Evolutionary conservation across 2,113 vertebrate genomes (phyloP), one percentile per base, ranked within the genome.

Genomic region (Gopherus flavomarginatus): DNA sequence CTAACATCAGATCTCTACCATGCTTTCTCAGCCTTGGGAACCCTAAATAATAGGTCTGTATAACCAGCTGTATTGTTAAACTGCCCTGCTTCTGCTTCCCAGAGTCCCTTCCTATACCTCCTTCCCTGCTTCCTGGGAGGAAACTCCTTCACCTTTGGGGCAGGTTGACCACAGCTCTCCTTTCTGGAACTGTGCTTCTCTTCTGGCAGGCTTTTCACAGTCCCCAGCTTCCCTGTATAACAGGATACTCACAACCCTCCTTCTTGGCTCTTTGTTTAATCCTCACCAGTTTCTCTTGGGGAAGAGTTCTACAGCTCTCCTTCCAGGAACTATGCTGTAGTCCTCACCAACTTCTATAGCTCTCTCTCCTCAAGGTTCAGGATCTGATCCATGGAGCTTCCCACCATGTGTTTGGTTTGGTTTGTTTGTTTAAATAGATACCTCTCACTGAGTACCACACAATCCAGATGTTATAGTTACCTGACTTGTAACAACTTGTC

Each of bases 41-140:
- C 17, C 4, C 3, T 84, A n/a, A 84, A 69, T 35, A 81, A 1
- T 6, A 38, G 81, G 35, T 5, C 35, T 38, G n/a, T n/a, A n/a
- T 19, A 4, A 9, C 10, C 69, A 5, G 13, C 14, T 21, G 11
- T 81, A 29, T 12, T 56, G 1, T 22, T 75, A 72, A 38, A n/a
- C 9, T 80, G 10, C 42, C 8, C 12, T 22, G 2, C 5, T 79
- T 83, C 6, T 0, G 1, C 2, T 56, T 26, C 49, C 21, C 1
- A 1, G 5, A 3, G 0, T 88, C 16, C 57, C 2, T 44, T 90
- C 65, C 31, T 89, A 0, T 0, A 56, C 84, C 24, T 53, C 17
- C 56, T 91, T 56, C 7, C 13, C 38, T 42, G 9, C 69, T 75
- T 75, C 69, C 17, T 80, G 29, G 21, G 16, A 84, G 90, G 24